Percentiles rank a stretch among this genome's conserved stretches.
These are phyloP conservation scores for Condylura cristata DNA, from an alignment of 2,113 vertebrate genomes.

Conservation along the genomic window DNA sequence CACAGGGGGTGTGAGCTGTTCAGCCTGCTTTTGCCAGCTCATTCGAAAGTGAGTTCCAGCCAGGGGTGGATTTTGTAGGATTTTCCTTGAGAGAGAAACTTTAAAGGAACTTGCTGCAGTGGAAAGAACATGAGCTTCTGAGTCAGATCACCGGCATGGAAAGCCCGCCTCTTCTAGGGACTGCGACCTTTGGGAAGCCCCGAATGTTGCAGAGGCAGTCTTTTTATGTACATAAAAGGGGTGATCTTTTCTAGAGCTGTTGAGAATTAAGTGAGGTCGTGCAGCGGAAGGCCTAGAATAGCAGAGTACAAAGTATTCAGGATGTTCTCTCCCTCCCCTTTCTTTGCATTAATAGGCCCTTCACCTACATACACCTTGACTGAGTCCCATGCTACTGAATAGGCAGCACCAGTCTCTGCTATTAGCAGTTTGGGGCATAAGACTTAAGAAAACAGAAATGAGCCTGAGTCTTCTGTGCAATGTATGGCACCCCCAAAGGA, in stretches of 20 bases:
- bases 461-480: background rate
- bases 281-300: background rate
- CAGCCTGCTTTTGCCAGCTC: background rate
- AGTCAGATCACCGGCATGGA: background rate
- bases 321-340: background rate
- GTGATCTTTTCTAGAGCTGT: slow-evolving; percentile 29
- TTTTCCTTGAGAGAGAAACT: slow-evolving; percentile 49
- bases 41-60: slow-evolving; percentile 48
- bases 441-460: background rate
- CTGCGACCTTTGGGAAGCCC: slow-evolving; percentile 47
- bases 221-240: slow-evolving; percentile 43
- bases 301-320: background rate
- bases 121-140: slow-evolving; percentile 52
- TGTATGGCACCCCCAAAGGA: background rate
- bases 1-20: background rate
- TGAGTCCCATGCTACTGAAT: background rate
- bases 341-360: background rate
- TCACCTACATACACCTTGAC: background rate
- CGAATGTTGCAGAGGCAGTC: background rate
- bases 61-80: slow-evolving; percentile 6
- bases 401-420: background rate
- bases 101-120: slow-evolving; percentile 14
- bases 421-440: background rate
- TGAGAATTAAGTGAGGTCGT: slow-evolving; percentile 47
- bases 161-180: slow-evolving; percentile 18